A percentile compares a stretch with the other conserved stretches of the same genome.
Evolutionary conservation across 2,113 vertebrate genomes (phyloP).

Genomic region (Dipodomys merriami): DNA sequence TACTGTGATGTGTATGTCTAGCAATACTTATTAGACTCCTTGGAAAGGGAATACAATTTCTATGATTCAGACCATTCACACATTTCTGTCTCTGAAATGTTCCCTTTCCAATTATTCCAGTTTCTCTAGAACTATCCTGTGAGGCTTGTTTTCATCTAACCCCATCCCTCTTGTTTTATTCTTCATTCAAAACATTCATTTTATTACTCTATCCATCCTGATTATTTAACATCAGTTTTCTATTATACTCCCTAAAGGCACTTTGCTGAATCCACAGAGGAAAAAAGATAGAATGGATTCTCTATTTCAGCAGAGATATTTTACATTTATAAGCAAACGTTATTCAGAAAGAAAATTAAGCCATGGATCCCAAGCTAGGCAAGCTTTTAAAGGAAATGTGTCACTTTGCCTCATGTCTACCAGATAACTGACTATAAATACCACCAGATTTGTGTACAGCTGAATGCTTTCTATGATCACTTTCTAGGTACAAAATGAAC

Average conservation of each 20-base stretch:
- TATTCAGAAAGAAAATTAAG: constrained; percentile 3
- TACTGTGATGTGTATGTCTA: not conserved
- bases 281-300: constrained; percentile 1
- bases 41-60: not conserved
- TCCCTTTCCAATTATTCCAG: not conserved
- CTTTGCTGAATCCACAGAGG: constrained; percentile 5
- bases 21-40: not conserved
- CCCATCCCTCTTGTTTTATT: not conserved
- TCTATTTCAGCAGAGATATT: constrained; percentile 1
- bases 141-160: not conserved
- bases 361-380: not conserved
- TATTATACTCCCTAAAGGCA: not conserved
- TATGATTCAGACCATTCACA: not conserved
- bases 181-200: not conserved
- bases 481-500: constrained; percentile 35
- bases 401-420: not conserved
- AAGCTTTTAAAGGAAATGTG: not conserved
- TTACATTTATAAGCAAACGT: constrained; percentile 13
- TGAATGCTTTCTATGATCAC: not conserved
- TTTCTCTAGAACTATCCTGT: not conserved
- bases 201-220: not conserved
- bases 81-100: not conserved
- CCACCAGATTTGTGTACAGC: not conserved
- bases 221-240: constrained; percentile 8
- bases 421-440: not conserved